Evolutionary conservation across 2,888 invertebrate genomes (phyloP).

Genomic region (Helobdella robusta): DNA sequence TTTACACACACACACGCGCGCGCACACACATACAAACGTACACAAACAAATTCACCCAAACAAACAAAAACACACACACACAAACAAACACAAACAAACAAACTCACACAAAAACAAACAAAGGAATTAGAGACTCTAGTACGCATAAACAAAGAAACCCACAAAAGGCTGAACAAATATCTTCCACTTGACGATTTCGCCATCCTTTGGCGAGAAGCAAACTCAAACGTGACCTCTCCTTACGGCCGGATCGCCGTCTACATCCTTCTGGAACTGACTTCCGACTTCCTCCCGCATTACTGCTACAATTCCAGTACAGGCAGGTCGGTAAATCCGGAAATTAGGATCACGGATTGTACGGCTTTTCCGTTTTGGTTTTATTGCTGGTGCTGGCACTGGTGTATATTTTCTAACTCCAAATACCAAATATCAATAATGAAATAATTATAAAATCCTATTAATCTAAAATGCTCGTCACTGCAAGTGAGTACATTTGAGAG

Average conservation of each 20-base stretch:
- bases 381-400: no score
- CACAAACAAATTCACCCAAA: neutral
- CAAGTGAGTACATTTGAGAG: no score
- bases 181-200: conserved; percentile 85
- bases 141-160: conserved; percentile 81
- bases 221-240: conserved; percentile 87
- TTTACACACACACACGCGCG: no score
- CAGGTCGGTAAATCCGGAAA: conserved; percentile 56
- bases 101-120: no score
- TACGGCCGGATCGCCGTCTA: conserved; percentile 88
- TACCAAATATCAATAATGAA: no score
- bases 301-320: conserved; percentile 94
- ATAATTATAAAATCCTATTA: no score
- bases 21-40: no score
- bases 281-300: conserved; percentile 88
- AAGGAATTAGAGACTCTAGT: conserved; percentile 84
- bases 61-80: neutral
- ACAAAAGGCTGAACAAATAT: conserved; percentile 75
- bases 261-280: conserved; percentile 91
- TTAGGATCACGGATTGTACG: no score
- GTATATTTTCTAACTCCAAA: no score
- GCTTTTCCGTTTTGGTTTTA: no score
- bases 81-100: neutral
- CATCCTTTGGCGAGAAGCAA: conserved; percentile 82
- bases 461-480: no score